phyloP scores from a whole-genome alignment of 2,888 invertebrate genomes.

The Azorinus chamasolen region DNA sequence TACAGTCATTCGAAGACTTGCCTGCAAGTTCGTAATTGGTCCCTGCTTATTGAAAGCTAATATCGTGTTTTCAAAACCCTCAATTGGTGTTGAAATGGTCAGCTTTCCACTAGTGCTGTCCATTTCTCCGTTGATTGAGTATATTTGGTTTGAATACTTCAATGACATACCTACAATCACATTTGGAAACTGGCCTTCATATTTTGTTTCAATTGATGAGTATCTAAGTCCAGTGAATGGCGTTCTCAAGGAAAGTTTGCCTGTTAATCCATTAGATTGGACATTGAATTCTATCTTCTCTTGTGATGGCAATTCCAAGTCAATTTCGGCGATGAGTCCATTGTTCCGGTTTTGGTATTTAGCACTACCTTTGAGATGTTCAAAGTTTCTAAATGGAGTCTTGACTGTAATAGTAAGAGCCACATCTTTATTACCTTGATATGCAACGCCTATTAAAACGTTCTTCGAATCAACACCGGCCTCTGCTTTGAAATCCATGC shows the following conservation, averaged over 20 bases:
- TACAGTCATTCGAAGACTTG: neutral
- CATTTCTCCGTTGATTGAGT: constrained; percentile 8
- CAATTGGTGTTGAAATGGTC: constrained; percentile 26
- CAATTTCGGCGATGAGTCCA: too few relatives aligned
- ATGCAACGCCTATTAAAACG: constrained; percentile 1
- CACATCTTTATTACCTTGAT: neutral
- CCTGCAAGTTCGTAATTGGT: constrained; percentile 8
- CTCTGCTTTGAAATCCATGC: neutral
- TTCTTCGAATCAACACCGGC: too few relatives aligned
- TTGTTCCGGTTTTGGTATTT: neutral
- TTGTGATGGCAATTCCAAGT: too few relatives aligned
- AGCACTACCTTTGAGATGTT: neutral
- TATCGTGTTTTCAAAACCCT: constrained; percentile 35
- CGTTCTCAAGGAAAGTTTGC: constrained; percentile 17
- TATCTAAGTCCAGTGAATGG: constrained; percentile 24
- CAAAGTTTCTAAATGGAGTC: constrained; percentile 63
- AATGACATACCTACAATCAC: constrained; percentile 18
- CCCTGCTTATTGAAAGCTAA: constrained; percentile 18
- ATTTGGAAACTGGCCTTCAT: constrained; percentile 24
- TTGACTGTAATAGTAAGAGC: constrained; percentile 35
- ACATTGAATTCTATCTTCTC: too few relatives aligned
- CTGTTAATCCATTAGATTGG: constrained; percentile 3
- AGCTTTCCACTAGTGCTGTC: constrained; percentile 14
- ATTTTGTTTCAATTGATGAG: constrained; percentile 13
- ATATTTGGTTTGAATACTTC: constrained; percentile 14